Conservation (phyloP, 2,113 vertebrate genomes). For the Eclectus roratus region DNA sequence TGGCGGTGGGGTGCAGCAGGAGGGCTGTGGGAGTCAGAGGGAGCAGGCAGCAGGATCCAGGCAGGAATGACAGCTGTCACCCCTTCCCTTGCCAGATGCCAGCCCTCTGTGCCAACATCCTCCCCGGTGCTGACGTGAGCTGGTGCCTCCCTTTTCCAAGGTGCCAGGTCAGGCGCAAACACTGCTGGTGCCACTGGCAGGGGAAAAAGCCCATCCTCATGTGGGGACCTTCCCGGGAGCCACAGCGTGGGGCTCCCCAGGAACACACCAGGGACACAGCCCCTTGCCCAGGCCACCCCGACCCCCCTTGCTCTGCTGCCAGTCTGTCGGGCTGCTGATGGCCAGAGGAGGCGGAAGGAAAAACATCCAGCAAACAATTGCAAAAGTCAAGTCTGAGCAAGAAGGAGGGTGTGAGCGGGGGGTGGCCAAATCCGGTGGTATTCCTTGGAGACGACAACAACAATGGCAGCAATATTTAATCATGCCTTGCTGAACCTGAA, state of each 20-base stretch:
- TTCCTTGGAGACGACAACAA: slow-evolving; percentile 31
- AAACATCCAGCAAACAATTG: slow-evolving; percentile 47
- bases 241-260: fast-evolving
- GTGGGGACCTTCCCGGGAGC: fast-evolving
- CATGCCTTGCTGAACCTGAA: background rate
- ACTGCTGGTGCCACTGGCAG: background rate
- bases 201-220: background rate
- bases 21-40: background rate
- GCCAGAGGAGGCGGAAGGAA: slow-evolving; percentile 61
- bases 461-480: slow-evolving; percentile 31
- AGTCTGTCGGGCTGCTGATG: slow-evolving; percentile 10
- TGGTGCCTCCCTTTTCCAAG: background rate
- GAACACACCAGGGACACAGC: background rate
- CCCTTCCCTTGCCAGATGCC: fast-evolving
- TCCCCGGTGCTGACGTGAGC: background rate
- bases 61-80: background rate
- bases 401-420: slow-evolving; percentile 46
- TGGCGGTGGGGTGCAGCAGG: background rate
- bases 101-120: background rate
- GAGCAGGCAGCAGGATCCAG: background rate
- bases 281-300: fast-evolving
- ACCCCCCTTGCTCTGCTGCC: background rate
- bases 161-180: background rate
- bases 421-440: background rate
- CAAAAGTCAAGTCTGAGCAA: slow-evolving; percentile 66